Conservation (phyloP, 1,140 invertebrate genomes). For the Steinernema khuongi region DNA sequence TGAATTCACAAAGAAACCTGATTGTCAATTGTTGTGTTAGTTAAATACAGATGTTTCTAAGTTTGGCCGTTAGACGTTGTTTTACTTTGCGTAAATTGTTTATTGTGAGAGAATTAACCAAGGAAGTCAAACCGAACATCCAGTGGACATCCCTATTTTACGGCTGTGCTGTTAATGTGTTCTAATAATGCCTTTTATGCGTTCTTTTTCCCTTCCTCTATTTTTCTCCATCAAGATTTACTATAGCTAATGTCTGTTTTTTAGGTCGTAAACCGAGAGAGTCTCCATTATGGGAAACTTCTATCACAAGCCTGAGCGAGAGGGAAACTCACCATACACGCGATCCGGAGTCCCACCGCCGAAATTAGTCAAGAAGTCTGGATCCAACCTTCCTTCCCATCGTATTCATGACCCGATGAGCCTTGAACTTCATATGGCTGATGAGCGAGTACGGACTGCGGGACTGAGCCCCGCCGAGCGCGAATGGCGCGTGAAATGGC, state of each 20-base stretch:
- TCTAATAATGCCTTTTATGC: neutral
- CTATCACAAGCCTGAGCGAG: slow-evolving; percentile 37
- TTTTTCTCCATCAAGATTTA: neutral
- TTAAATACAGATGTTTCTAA: too few relatives aligned
- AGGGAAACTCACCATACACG: slow-evolving; percentile 48
- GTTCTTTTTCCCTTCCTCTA: neutral
- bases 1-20: too few relatives aligned
- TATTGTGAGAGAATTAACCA: too few relatives aligned
- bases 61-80: too few relatives aligned
- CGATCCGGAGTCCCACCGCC: slow-evolving; percentile 53
- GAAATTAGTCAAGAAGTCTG: slow-evolving; percentile 40
- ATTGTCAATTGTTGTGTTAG: too few relatives aligned
- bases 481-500: slow-evolving; percentile 52
- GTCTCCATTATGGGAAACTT: slow-evolving; percentile 41
- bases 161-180: too few relatives aligned
- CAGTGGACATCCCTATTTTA: too few relatives aligned
- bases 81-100: too few relatives aligned
- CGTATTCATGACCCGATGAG: slow-evolving; percentile 52
- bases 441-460: slow-evolving; percentile 51
- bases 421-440: slow-evolving; percentile 52
- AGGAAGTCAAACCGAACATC: too few relatives aligned
- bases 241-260: neutral
- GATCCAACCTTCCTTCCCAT: slow-evolving; percentile 47
- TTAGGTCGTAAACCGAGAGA: slow-evolving; percentile 8
- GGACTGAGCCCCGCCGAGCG: slow-evolving; percentile 50